Conservation (phyloP, 2,888 invertebrate genomes). For the Synanthedon formicaeformis region DNA sequence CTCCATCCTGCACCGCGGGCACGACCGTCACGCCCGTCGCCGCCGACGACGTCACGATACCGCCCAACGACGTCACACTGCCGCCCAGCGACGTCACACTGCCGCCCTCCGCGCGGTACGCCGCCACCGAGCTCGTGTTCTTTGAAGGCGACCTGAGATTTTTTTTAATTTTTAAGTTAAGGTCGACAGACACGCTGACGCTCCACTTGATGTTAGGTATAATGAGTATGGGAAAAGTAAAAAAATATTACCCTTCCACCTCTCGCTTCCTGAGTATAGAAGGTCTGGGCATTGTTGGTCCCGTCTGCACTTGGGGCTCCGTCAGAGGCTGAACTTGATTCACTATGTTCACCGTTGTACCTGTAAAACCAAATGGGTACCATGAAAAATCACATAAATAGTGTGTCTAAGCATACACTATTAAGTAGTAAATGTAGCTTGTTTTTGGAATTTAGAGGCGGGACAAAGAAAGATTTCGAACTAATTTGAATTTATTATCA, state of each 20-base stretch:
- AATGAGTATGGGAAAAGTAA: too few relatives aligned
- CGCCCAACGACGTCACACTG: not conserved
- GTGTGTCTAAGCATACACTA: too few relatives aligned
- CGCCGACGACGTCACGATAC: conserved; percentile 65
- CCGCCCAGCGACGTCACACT: not conserved
- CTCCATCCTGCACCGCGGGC: conserved; percentile 6
- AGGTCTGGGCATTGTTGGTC: conserved; percentile 78
- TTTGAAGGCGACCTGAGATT: conserved; percentile 16
- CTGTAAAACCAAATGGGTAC: not conserved
- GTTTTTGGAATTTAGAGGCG: too few relatives aligned
- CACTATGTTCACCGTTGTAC: conserved; percentile 31
- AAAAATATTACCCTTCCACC: conserved; percentile 73
- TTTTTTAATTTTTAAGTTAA: too few relatives aligned
- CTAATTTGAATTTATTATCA: too few relatives aligned
- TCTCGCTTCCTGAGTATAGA: conserved; percentile 91
- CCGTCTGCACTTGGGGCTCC: conserved; percentile 15
- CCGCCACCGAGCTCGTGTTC: conserved; percentile 5
- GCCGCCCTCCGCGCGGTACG: not conserved
- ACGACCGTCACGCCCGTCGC: conserved; percentile 2
- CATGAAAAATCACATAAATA: too few relatives aligned
- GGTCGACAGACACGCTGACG: too few relatives aligned
- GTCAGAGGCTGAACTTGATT: conserved; percentile 29
- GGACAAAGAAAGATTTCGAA: too few relatives aligned
- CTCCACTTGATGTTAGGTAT: too few relatives aligned
- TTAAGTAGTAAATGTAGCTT: too few relatives aligned